Percentiles rank a stretch among this genome's conserved stretches.
Evolutionary conservation across 2,888 invertebrate species (phyloP).

Genomic region (Perithous albicinctus): DNA sequence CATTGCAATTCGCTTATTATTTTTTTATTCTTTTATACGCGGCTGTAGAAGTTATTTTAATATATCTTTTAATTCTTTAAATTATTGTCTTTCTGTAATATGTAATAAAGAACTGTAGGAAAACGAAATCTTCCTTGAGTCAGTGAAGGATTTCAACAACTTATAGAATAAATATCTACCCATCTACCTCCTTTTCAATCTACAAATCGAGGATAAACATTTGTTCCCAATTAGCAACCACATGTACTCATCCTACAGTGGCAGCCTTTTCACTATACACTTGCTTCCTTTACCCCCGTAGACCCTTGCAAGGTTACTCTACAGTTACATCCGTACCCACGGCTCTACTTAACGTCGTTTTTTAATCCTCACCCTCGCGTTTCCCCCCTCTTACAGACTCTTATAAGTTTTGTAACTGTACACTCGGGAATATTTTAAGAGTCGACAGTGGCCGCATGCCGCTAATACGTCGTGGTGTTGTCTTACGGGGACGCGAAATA

Average conservation of each 20-base stretch:
- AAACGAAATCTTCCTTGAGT: no score
- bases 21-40: no score
- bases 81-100: no score
- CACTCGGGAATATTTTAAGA: constrained; percentile 67
- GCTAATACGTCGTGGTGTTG: constrained; percentile 58
- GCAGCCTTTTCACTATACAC: constrained; percentile 40
- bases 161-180: no score
- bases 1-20: no score
- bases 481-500: constrained; percentile 69
- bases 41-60: no score
- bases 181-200: neutral
- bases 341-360: constrained; percentile 58
- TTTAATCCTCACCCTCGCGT: constrained; percentile 53
- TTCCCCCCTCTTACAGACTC: constrained; percentile 23
- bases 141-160: no score
- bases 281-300: constrained; percentile 37
- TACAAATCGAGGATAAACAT: neutral
- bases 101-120: no score
- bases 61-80: no score
- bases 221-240: constrained; percentile 27
- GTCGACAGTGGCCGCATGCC: constrained; percentile 44
- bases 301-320: constrained; percentile 41
- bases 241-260: neutral
- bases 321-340: constrained; percentile 63
- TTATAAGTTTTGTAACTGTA: constrained; percentile 70